Conservation (phyloP, 1,140 invertebrate genomes). For the Choristoneura fumiferana region DNA sequence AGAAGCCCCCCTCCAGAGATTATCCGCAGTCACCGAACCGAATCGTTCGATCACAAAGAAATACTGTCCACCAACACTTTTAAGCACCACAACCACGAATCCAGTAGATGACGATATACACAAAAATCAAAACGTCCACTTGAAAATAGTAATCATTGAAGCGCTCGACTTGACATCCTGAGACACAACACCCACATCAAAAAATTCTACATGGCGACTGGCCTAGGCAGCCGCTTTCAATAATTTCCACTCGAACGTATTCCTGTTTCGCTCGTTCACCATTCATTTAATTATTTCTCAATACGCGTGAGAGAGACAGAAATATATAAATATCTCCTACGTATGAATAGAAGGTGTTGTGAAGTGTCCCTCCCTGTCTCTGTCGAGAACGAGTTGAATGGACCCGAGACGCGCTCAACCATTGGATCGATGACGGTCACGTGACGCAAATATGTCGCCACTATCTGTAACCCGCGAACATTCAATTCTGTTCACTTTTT, state of each 20-base stretch:
- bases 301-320: slow-evolving; percentile 65
- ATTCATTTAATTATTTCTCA: slow-evolving; percentile 77
- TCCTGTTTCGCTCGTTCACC: slow-evolving; percentile 73
- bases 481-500: slow-evolving; percentile 32
- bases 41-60: slow-evolving; percentile 60
- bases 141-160: slow-evolving; percentile 77
- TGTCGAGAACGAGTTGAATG: slow-evolving; percentile 76
- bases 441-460: slow-evolving; percentile 68
- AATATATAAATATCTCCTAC: slow-evolving; percentile 74
- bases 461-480: slow-evolving; percentile 41
- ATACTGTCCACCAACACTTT: slow-evolving; percentile 44
- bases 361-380: slow-evolving; percentile 73
- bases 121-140: slow-evolving; percentile 66
- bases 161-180: slow-evolving; percentile 77
- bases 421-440: slow-evolving; percentile 78
- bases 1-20: slow-evolving; percentile 74
- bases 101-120: slow-evolving; percentile 53
- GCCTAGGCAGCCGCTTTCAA: slow-evolving; percentile 67
- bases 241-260: slow-evolving; percentile 77
- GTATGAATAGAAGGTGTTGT: slow-evolving; percentile 76
- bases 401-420: slow-evolving; percentile 77
- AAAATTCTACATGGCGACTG: slow-evolving; percentile 77
- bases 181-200: slow-evolving; percentile 78
- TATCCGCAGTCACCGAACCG: slow-evolving; percentile 68
- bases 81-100: slow-evolving; percentile 49